Evolutionary conservation across 2,113 vertebrate genomes (phyloP).

Genomic region (Puma concolor): DNA sequence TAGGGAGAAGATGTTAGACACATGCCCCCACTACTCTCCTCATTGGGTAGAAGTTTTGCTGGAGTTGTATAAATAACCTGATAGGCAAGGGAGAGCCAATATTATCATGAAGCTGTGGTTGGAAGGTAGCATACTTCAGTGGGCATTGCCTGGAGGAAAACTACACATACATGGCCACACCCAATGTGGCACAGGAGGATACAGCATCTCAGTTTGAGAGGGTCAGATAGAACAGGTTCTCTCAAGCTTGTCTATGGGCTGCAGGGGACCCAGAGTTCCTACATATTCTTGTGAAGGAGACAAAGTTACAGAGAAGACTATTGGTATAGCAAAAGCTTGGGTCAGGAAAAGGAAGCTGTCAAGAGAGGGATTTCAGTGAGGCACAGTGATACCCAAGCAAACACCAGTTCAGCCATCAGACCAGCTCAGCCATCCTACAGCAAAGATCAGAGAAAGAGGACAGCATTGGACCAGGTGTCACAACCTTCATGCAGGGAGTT

Average conservation of each 20-base stretch:
- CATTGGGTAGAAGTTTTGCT: neutral
- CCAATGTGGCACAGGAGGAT: rapidly evolving
- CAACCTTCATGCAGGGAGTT: neutral
- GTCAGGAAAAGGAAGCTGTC: neutral
- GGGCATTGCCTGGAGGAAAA: neutral
- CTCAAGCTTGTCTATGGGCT: neutral
- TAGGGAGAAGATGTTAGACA: neutral
- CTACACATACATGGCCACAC: neutral
- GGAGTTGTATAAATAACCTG: neutral
- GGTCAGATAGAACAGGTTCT: neutral
- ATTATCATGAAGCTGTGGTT: neutral
- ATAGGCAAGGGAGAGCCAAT: neutral
- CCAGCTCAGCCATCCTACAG: neutral
- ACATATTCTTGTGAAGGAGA: neutral
- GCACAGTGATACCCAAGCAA: neutral
- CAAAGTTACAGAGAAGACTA: neutral
- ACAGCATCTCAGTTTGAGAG: neutral
- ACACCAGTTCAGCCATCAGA: neutral
- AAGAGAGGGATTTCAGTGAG: neutral
- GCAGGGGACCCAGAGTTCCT: neutral
- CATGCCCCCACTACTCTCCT: rapidly evolving
- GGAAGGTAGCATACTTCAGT: neutral
- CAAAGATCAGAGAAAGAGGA: neutral
- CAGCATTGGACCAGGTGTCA: neutral
- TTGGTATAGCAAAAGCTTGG: neutral